A percentile compares a stretch with the other conserved stretches of the same genome.
Evolutionary conservation across 2,113 vertebrate species (phyloP).

Genomic region (Dipodomys merriami): DNA sequence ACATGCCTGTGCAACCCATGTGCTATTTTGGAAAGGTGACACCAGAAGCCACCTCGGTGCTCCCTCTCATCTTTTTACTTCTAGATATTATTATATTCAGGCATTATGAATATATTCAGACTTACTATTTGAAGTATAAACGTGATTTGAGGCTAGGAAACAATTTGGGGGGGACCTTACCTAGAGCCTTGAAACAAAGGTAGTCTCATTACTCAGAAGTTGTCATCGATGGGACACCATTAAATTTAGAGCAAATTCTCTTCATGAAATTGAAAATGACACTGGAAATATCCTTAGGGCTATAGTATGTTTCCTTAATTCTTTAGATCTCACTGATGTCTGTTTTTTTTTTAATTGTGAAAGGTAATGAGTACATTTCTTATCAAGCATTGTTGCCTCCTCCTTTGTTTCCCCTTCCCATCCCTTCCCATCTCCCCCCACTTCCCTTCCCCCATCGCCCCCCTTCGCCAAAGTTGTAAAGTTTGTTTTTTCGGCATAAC

Average conservation of each 20-base stretch:
- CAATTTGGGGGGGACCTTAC: neutral
- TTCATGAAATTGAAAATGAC: neutral
- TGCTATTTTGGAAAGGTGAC: neutral
- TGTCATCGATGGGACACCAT: neutral
- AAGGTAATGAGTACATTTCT: too few relatives aligned
- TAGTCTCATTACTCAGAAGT: neutral
- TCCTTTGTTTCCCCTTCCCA: too few relatives aligned
- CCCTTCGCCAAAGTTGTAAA: too few relatives aligned
- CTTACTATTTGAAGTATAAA: neutral
- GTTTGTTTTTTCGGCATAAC: too few relatives aligned
- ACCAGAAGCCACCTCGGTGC: neutral
- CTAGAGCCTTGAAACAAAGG: neutral
- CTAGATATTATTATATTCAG: neutral
- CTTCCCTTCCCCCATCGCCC: too few relatives aligned
- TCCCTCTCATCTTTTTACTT: neutral
- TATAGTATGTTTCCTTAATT: neutral
- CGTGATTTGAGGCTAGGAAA: neutral
- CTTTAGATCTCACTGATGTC: neutral
- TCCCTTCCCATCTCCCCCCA: too few relatives aligned
- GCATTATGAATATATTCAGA: neutral
- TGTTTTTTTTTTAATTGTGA: neutral
- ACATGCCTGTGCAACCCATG: neutral
- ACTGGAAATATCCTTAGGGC: neutral
- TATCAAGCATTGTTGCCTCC: too few relatives aligned
- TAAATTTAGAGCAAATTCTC: conserved; percentile 28